phyloP scores from a whole-genome alignment of 2,113 vertebrate species.

The Rutilus rutilus region DNA sequence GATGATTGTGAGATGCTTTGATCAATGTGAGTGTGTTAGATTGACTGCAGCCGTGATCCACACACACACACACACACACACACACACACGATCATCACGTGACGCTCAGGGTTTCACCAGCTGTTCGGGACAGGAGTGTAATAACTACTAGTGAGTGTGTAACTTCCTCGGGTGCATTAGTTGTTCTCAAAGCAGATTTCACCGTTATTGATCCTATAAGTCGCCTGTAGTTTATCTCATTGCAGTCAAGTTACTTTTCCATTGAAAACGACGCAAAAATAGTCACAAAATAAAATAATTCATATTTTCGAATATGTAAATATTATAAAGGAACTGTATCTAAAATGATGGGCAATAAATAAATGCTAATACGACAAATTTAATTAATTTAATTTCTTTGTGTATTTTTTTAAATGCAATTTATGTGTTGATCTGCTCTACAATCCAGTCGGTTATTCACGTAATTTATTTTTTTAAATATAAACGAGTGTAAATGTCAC shows the following conservation, averaged over 20 bases:
- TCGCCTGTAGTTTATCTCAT: background rate
- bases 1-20: background rate
- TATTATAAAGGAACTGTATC: background rate
- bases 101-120: background rate
- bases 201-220: background rate
- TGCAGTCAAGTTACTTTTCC: background rate
- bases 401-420: background rate
- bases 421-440: no score
- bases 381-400: background rate
- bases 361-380: background rate
- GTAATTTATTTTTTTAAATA: background rate
- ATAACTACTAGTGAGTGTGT: background rate
- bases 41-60: background rate
- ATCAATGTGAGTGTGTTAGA: no score
- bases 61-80: background rate
- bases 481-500: background rate
- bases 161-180: background rate
- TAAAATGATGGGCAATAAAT: background rate
- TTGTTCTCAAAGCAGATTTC: background rate
- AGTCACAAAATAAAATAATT: background rate
- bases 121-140: background rate
- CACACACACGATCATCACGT: background rate
- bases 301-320: background rate
- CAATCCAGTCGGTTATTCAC: background rate
- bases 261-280: background rate